phyloP scores from a whole-genome alignment of 2,888 invertebrate species.

The Mythimna impura region DNA sequence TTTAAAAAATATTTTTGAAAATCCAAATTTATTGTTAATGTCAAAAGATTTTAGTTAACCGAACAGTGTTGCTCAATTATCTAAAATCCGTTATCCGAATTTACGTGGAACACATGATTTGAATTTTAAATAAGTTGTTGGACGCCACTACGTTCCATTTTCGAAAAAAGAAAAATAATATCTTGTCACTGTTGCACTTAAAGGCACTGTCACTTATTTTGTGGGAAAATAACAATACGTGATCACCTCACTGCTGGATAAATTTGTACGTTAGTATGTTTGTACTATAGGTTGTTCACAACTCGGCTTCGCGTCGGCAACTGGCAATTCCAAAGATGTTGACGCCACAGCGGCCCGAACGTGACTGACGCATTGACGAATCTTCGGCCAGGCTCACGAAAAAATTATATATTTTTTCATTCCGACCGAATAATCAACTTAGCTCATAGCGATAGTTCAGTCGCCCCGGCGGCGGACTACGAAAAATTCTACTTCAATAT shows the following conservation, averaged over 20 bases:
- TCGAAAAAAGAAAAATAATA: conserved; percentile 61
- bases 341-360: conserved; percentile 83
- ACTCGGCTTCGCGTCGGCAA: conserved; percentile 81
- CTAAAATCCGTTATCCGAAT: conserved; percentile 80
- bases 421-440: conserved; percentile 88
- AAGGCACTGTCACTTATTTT: conserved; percentile 85
- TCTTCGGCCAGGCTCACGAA: conserved; percentile 87
- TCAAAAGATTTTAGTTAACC: conserved; percentile 80
- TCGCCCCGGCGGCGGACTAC: conserved; percentile 78
- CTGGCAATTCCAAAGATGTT: conserved; percentile 83
- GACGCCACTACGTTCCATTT: conserved; percentile 78
- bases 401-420: conserved; percentile 88
- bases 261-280: conserved; percentile 87
- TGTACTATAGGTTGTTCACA: conserved; percentile 89
- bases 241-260: conserved; percentile 86
- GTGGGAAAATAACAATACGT: conserved; percentile 73
- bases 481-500: conserved; percentile 68
- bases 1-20: conserved; percentile 63
- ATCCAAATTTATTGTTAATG: conserved; percentile 69
- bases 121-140: conserved; percentile 71
- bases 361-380: conserved; percentile 89
- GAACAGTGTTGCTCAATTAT: conserved; percentile 79
- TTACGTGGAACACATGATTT: conserved; percentile 75
- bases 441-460: conserved; percentile 89
- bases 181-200: conserved; percentile 77